A percentile compares a stretch with the other conserved stretches of the same genome.
These are phyloP conservation scores for Trachelus tabidus DNA, from an alignment of 2,888 invertebrate genomes.

Conservation along the genomic window DNA sequence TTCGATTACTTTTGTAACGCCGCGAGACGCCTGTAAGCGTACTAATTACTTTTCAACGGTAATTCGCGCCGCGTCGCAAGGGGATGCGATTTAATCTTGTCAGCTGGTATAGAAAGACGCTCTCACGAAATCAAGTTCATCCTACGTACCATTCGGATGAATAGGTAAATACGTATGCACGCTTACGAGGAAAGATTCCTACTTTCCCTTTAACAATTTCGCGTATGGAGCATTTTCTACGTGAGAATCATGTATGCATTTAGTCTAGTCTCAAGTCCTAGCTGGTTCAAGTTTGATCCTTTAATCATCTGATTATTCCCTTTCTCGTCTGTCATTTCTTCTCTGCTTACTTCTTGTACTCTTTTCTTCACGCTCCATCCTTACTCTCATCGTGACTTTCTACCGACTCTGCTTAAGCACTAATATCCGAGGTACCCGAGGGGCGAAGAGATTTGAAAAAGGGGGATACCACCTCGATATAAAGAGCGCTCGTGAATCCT, in stretches of 20 bases:
- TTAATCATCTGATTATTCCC: conserved; percentile 47
- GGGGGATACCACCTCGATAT: conserved; percentile 38
- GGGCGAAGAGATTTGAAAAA: conserved; percentile 32
- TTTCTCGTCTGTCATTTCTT: conserved; percentile 15
- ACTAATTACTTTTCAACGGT: conserved; percentile 10
- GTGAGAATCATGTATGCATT: not conserved
- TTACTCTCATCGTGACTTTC: conserved; percentile 14
- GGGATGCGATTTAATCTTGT: not conserved
- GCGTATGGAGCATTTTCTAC: not conserved
- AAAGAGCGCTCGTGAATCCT: conserved; percentile 49
- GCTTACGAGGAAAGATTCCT: not conserved
- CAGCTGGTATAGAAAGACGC: not conserved
- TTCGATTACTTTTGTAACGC: conserved; percentile 44
- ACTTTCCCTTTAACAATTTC: not conserved
- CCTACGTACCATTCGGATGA: not conserved
- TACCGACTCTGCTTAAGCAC: conserved; percentile 36
- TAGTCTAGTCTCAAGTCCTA: not conserved
- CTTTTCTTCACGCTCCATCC: conserved; percentile 11
- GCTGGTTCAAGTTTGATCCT: conserved; percentile 48
- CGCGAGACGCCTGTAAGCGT: conserved; percentile 38
- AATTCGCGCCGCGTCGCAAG: not conserved
- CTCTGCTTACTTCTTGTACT: conserved; percentile 22
- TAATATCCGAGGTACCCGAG: conserved; percentile 50
- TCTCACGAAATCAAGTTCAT: not conserved
- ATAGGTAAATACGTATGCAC: not conserved